Conservation (phyloP, 23 tunicate genomes). For the Styela clava region DNA sequence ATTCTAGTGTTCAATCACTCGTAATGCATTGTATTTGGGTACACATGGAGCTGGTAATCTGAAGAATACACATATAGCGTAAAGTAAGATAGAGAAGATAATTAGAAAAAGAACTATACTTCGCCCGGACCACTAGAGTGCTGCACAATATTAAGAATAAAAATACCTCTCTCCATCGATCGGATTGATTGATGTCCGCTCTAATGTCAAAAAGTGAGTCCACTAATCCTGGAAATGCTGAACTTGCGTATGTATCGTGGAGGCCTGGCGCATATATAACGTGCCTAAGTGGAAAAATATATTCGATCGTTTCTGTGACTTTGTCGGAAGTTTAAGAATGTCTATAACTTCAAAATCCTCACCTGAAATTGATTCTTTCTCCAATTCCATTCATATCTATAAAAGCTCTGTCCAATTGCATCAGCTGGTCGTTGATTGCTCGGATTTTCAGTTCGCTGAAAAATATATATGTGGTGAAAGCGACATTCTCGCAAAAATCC, state of each 20-base stretch:
- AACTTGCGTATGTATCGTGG: slow-evolving; percentile 48
- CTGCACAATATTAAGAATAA: no score
- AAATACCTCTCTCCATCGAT: slow-evolving; percentile 58
- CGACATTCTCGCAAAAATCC: no score
- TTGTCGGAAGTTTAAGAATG: no score
- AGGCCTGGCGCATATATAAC: slow-evolving; percentile 46
- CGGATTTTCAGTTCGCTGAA: slow-evolving; percentile 36
- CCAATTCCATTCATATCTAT: slow-evolving; percentile 60
- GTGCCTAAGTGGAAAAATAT: slow-evolving; percentile 17
- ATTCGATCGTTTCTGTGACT: background rate
- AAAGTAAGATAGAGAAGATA: no score
- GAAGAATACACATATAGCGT: no score
- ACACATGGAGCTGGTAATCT: no score
- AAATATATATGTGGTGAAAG: background rate
- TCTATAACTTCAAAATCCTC: no score
- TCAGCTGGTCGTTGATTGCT: slow-evolving; percentile 72
- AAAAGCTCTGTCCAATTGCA: slow-evolving; percentile 71
- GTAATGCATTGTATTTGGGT: no score
- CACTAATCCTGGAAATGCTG: slow-evolving; percentile 49
- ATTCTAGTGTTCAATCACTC: no score
- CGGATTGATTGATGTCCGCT: slow-evolving; percentile 31
- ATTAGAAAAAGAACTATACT: no score
- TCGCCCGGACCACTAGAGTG: no score
- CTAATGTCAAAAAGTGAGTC: slow-evolving; percentile 47
- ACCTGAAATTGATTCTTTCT: slow-evolving; percentile 61